Evolutionary conservation across 2,888 invertebrate species (phyloP).

Genomic region (Phrixothrix hirtus): DNA sequence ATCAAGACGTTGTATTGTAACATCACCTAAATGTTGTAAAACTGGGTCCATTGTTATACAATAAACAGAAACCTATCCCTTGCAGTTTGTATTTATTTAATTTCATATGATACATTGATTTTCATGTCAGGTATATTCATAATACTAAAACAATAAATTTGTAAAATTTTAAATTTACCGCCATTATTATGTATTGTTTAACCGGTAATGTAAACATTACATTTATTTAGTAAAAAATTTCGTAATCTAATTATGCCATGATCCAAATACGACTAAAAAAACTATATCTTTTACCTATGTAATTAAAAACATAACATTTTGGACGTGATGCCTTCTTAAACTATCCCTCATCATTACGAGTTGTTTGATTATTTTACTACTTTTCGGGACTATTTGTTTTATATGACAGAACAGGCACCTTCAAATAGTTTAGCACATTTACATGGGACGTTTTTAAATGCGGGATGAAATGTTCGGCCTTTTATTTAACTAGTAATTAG

Average conservation of each 20-base stretch:
- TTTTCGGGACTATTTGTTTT: background rate
- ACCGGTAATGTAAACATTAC: conserved; percentile 42
- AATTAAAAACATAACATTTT: background rate
- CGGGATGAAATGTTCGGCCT: background rate
- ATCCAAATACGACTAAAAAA: background rate
- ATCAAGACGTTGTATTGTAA: conserved; percentile 61
- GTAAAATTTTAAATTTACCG: conserved; percentile 44
- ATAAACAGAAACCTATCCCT: conserved; percentile 6
- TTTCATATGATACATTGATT: conserved; percentile 5
- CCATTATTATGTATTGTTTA: conserved; percentile 40
- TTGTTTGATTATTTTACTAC: conserved; percentile 1
- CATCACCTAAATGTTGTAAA: conserved; percentile 63
- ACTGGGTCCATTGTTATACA: conserved; percentile 59
- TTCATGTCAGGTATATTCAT: too few species aligned
- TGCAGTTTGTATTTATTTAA: background rate
- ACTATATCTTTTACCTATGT: background rate
- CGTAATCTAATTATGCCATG: too few species aligned
- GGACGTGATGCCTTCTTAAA: background rate
- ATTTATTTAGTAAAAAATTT: background rate
- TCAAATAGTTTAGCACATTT: background rate
- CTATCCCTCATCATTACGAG: conserved; percentile 11
- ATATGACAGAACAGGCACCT: background rate
- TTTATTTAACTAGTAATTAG: background rate
- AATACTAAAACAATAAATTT: too few species aligned
- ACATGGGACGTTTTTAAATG: background rate